Evolutionary conservation across 1,140 invertebrate genomes (phyloP).

Genomic region (Campoletis sonorensis): DNA sequence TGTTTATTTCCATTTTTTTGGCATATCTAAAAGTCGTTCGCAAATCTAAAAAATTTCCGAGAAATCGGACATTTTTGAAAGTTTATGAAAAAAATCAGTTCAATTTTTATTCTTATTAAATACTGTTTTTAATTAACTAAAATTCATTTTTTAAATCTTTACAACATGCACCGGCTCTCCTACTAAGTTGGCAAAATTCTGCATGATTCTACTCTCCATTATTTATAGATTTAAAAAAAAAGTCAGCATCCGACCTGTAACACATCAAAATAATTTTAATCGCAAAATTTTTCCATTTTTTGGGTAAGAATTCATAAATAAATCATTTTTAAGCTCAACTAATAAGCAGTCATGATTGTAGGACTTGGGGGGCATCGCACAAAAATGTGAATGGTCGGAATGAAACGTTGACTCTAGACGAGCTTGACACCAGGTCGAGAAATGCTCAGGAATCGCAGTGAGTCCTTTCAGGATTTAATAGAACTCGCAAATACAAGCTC

Average conservation of each 20-base stretch:
- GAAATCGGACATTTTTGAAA: too few relatives aligned
- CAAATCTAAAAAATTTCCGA: too few relatives aligned
- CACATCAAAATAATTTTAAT: background rate
- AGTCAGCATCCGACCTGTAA: background rate
- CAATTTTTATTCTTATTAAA: too few relatives aligned
- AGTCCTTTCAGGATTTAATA: too few relatives aligned
- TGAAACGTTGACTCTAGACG: too few relatives aligned
- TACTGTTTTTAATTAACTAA: background rate
- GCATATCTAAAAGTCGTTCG: too few relatives aligned
- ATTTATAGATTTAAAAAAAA: background rate
- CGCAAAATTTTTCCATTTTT: background rate
- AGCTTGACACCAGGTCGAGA: too few relatives aligned
- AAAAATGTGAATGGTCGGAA: background rate
- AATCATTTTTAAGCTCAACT: background rate
- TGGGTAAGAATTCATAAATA: background rate
- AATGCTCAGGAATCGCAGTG: too few relatives aligned
- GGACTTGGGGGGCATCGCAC: background rate
- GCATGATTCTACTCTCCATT: background rate
- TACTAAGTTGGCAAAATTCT: background rate
- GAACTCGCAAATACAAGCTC: too few relatives aligned
- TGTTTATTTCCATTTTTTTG: too few relatives aligned
- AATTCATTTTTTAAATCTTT: too few relatives aligned
- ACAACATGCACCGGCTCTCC: background rate
- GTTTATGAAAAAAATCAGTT: too few relatives aligned
- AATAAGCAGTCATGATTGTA: background rate